Evolutionary conservation across 2,888 invertebrate genomes (phyloP).

Genomic region (Reticulitermes lucifugus): DNA sequence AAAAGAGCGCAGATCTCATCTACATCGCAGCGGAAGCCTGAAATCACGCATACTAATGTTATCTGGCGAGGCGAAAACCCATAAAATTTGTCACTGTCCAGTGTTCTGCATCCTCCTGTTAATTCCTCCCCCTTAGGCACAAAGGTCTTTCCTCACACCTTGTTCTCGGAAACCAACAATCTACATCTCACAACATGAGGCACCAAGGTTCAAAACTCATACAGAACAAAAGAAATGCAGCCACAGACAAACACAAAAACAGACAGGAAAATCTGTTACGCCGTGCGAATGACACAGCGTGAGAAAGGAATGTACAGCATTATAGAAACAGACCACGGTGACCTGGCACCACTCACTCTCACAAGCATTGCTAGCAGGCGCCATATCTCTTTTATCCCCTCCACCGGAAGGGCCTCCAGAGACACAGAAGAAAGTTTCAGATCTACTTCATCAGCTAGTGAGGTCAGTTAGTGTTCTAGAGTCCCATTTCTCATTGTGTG

Average conservation of each 20-base stretch:
- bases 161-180: too few species aligned
- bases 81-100: too few species aligned
- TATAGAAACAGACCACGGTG: not conserved
- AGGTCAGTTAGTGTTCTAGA: conserved; percentile 16
- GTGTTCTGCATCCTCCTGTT: too few species aligned
- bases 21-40: too few species aligned
- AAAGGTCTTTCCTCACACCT: too few species aligned
- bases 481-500: conserved; percentile 14
- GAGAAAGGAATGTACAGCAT: not conserved
- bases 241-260: not conserved
- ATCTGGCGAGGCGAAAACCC: too few species aligned
- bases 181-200: too few species aligned
- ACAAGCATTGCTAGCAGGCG: not conserved
- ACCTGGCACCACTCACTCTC: not conserved
- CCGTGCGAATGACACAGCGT: not conserved
- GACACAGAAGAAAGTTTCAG: not conserved
- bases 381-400: not conserved
- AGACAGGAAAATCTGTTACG: not conserved
- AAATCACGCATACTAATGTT: too few species aligned
- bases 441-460: not conserved
- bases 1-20: too few species aligned
- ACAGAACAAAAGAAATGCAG: not conserved
- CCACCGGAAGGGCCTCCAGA: not conserved
- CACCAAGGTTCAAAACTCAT: not conserved
- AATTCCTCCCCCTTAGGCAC: too few species aligned